Conservation (phyloP, 2,113 vertebrate genomes). For the Rallus limicola region DNA sequence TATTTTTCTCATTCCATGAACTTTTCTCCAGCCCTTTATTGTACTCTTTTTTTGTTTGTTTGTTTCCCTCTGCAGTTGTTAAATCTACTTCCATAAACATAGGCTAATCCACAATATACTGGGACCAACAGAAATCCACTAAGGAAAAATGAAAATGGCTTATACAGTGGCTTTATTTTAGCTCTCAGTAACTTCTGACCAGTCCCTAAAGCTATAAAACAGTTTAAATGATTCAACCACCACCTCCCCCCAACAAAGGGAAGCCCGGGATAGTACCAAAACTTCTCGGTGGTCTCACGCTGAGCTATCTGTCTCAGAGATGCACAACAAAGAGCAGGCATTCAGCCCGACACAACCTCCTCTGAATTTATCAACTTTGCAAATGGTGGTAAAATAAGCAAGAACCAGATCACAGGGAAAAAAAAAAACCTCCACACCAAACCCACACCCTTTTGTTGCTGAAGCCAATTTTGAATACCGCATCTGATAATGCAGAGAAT, state of each 20-base stretch:
- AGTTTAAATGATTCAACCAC: neutral
- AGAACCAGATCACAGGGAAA: rapidly evolving
- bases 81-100: neutral
- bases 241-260: neutral
- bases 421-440: neutral
- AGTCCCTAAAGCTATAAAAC: neutral
- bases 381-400: constrained; percentile 7
- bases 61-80: neutral
- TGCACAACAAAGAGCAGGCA: neutral
- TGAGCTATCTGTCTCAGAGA: neutral
- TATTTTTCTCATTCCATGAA: neutral
- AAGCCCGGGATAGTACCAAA: neutral
- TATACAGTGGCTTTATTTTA: neutral
- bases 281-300: neutral
- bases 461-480: neutral
- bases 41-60: neutral
- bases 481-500: neutral
- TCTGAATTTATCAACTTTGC: neutral
- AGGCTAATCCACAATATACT: neutral
- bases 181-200: neutral
- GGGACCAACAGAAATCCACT: neutral
- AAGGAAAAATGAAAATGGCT: neutral
- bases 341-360: neutral
- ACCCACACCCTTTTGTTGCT: neutral
- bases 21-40: neutral